phyloP scores from a whole-genome alignment of 2,797 vertebrate species.

The Malurus splendens region DNA sequence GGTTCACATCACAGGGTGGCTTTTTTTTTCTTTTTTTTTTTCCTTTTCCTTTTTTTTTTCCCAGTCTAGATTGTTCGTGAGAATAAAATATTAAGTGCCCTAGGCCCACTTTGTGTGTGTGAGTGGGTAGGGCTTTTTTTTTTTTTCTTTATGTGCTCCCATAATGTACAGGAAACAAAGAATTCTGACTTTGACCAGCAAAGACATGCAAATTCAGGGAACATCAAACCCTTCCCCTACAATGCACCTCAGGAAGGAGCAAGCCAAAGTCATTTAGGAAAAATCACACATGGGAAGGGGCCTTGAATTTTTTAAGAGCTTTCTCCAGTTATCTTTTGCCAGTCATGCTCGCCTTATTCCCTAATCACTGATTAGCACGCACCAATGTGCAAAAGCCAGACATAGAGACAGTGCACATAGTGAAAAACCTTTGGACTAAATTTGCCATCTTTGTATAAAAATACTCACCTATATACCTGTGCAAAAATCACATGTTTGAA shows the following conservation, averaged over 20 bases:
- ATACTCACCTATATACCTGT: not conserved
- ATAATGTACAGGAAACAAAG: slow-evolving; percentile 44
- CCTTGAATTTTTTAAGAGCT: slow-evolving; percentile 33
- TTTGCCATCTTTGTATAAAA: not conserved
- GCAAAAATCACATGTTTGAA: not conserved
- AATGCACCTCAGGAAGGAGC: slow-evolving; percentile 23
- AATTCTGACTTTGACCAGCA: slow-evolving; percentile 49
- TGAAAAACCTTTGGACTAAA: not conserved
- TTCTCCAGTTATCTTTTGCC: not conserved
- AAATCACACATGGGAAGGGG: slow-evolving; percentile 21
- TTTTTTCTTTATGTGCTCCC: not conserved
- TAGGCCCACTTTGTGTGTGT: slow-evolving; percentile 12
- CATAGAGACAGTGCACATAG: not conserved
- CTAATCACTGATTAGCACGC: not conserved
- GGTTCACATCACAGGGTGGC: slow-evolving; percentile 40
- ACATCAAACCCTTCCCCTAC: slow-evolving; percentile 40
- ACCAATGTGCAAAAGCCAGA: not conserved
- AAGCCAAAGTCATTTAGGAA: slow-evolving; percentile 50
- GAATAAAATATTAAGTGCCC: slow-evolving; percentile 50
- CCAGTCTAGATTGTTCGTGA: not conserved
- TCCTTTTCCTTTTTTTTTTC: too few relatives aligned
- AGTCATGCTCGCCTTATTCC: not conserved
- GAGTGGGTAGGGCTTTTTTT: not conserved
- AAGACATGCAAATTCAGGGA: slow-evolving; percentile 42
- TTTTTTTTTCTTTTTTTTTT: not conserved